These are phyloP conservation scores for Magallana nippona DNA, from an alignment of 2,888 invertebrate genomes.

Conservation along the genomic window DNA sequence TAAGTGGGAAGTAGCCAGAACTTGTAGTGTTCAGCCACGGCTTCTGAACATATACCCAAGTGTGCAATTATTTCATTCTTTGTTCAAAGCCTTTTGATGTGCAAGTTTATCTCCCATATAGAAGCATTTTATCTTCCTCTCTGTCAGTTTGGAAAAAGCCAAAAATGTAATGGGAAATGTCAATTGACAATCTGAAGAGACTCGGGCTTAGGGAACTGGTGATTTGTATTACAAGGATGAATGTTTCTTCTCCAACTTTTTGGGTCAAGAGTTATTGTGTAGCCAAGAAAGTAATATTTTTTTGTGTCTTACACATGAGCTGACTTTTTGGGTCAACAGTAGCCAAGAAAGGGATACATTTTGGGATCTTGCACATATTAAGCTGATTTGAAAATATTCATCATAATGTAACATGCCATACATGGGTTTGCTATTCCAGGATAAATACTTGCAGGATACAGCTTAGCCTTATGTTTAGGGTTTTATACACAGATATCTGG, in stretches of 20 bases:
- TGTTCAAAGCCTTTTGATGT: constrained; percentile 6
- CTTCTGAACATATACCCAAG: neutral
- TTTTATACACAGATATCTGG: no score
- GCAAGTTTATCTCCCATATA: constrained; percentile 11
- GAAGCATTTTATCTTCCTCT: constrained; percentile 10
- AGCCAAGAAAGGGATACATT: no score
- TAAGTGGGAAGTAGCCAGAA: neutral
- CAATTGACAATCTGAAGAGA: constrained; percentile 20
- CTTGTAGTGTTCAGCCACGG: neutral
- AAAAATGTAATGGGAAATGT: constrained; percentile 30
- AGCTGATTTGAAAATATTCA: no score
- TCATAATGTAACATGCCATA: no score
- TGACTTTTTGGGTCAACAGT: neutral
- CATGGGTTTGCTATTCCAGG: no score
- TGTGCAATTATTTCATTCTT: neutral
- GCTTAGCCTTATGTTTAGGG: no score
- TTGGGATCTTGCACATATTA: no score
- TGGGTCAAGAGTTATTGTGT: constrained; percentile 4
- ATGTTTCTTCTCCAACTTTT: neutral
- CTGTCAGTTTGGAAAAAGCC: neutral
- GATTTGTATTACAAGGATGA: constrained; percentile 1
- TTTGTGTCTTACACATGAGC: neutral
- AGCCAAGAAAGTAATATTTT: constrained; percentile 1
- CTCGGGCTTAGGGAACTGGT: neutral
- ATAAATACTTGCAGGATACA: no score